Percentiles rank a stretch among this genome's conserved stretches.
Evolutionary conservation across 2,113 vertebrate genomes (phyloP).

Genomic region (Origma solitaria): DNA sequence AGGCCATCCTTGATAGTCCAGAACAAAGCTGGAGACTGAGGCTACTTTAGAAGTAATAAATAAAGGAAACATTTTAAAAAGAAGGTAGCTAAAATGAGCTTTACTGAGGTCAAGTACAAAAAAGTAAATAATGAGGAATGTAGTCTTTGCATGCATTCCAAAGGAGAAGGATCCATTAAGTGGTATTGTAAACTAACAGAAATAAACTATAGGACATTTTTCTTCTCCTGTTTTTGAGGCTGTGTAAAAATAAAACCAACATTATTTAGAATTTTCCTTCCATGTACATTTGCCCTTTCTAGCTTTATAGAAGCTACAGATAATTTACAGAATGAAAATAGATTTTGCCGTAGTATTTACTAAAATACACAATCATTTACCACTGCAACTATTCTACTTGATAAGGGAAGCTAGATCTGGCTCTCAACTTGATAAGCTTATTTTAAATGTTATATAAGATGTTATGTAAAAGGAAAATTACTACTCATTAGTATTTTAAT

Average conservation of each 20-base stretch:
- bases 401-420: neutral
- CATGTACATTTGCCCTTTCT: neutral
- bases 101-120: neutral
- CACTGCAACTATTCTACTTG: neutral
- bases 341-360: neutral
- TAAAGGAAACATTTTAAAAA: neutral
- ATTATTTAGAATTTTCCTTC: neutral
- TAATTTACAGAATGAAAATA: neutral
- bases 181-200: neutral
- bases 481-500: neutral
- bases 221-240: neutral
- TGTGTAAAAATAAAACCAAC: neutral
- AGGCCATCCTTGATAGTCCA: neutral
- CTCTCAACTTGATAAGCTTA: neutral
- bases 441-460: neutral
- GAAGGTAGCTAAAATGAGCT: neutral
- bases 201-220: neutral
- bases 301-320: neutral
- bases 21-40: neutral
- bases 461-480: neutral
- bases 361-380: neutral
- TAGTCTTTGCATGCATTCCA: neutral
- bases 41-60: neutral
- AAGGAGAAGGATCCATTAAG: neutral
- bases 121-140: neutral